These are phyloP conservation scores for Aleiodes testaceus DNA, from an alignment of 2,888 invertebrate species.

Conservation along the genomic window DNA sequence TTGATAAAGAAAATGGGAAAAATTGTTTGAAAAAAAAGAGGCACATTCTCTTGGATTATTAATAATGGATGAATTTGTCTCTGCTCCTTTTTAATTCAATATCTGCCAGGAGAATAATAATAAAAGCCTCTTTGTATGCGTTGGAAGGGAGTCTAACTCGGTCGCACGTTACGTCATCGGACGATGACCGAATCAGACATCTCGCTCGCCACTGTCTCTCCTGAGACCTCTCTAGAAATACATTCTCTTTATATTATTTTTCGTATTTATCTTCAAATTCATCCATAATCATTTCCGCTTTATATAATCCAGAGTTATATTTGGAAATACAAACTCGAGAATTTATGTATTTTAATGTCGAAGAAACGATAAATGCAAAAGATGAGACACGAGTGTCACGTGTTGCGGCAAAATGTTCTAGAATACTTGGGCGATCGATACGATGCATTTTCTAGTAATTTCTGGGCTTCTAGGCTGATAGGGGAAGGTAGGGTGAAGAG, in stretches of 20 bases:
- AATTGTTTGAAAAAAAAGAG: not conserved
- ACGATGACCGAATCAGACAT: constrained; percentile 35
- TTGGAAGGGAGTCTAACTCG: constrained; percentile 26
- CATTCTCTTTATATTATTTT: constrained; percentile 6
- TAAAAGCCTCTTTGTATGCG: not conserved
- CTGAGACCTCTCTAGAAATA: not conserved
- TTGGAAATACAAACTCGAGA: no score
- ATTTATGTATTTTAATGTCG: no score
- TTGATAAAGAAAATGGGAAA: not conserved
- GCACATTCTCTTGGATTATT: no score
- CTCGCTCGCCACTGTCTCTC: constrained; percentile 7
- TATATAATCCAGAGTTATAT: no score
- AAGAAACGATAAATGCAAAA: not conserved
- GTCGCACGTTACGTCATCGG: constrained; percentile 36
- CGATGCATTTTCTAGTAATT: not conserved
- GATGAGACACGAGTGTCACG: constrained; percentile 2
- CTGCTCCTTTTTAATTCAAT: no score
- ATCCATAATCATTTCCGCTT: not conserved
- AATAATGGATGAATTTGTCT: no score
- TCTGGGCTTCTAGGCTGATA: not conserved
- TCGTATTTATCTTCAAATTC: not conserved
- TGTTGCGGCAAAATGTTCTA: constrained; percentile 19
- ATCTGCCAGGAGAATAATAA: no score
- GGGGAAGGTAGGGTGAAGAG: no score
- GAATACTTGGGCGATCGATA: constrained; percentile 7